Percentiles rank a stretch among this genome's conserved stretches.
Conservation (phyloP, 2,113 vertebrate species). For the Eurypyga helias region DNA sequence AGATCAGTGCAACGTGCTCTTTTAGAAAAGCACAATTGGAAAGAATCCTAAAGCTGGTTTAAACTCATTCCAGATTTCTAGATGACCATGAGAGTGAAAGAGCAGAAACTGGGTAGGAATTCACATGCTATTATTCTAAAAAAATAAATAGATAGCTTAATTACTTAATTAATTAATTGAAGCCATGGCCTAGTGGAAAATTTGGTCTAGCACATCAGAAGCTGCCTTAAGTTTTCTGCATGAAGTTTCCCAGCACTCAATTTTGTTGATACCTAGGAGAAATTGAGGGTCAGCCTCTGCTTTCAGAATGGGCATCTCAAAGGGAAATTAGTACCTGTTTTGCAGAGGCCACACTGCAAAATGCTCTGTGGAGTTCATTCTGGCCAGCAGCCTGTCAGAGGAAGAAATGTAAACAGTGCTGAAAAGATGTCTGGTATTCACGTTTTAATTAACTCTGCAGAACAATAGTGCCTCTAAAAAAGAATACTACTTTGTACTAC, state of each 20-base stretch:
- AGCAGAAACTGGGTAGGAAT: background rate
- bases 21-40: background rate
- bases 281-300: background rate
- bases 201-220: background rate
- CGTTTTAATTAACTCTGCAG: constrained; percentile 5
- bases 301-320: background rate
- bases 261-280: background rate
- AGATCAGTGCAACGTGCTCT: background rate
- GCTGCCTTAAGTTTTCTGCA: background rate
- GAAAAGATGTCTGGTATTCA: background rate
- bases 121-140: background rate
- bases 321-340: background rate
- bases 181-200: background rate
- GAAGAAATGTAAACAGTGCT: background rate
- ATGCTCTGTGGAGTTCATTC: background rate
- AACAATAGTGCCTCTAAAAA: background rate
- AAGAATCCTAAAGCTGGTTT: background rate
- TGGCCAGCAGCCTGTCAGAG: background rate
- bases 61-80: background rate
- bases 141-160: too few species aligned
- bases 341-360: background rate
- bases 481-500: background rate
- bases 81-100: background rate
- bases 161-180: too few species aligned
- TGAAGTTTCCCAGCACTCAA: background rate